phyloP scores from a whole-genome alignment of 2,797 vertebrate genomes.

The Microctenopoma stevenorrisi region DNA sequence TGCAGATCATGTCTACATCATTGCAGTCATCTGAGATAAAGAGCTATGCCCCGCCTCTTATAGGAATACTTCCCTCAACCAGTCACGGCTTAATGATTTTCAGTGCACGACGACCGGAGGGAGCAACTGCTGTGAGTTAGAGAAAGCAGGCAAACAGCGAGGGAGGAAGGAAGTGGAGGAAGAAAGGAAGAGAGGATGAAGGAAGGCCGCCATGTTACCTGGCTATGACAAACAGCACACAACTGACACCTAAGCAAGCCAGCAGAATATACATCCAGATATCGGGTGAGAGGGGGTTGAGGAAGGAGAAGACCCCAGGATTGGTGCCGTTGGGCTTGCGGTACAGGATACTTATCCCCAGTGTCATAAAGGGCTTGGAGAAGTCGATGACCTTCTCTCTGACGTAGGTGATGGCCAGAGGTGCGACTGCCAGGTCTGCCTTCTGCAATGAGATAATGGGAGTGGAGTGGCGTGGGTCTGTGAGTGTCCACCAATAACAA shows the following conservation, averaged over 20 bases:
- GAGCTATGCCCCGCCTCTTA: not conserved
- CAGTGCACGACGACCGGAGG: constrained; percentile 25
- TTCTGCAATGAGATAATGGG: constrained; percentile 86
- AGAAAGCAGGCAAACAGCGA: constrained; percentile 37
- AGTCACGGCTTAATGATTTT: constrained; percentile 41
- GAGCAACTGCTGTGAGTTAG: constrained; percentile 47
- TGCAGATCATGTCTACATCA: constrained; percentile 4
- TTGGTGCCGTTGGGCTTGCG: constrained; percentile 99
- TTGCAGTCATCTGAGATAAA: constrained; percentile 30
- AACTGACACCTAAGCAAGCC: constrained; percentile 99
- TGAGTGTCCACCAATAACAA: constrained; percentile 46
- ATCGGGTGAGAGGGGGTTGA: constrained; percentile 94
- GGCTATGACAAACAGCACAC: constrained; percentile 92
- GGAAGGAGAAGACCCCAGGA: constrained; percentile 95
- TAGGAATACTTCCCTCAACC: constrained; percentile 3
- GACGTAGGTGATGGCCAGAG: constrained; percentile 97
- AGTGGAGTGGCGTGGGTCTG: not conserved
- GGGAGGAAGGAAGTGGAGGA: constrained; percentile 6
- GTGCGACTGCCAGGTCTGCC: constrained; percentile 96
- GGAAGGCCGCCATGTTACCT: constrained; percentile 90
- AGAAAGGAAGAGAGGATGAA: not conserved
- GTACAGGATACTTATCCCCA: constrained; percentile 99
- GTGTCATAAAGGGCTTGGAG: constrained; percentile 99
- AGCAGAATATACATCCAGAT: constrained; percentile 99
- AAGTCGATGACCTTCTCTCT: constrained; percentile 99